phyloP scores from a whole-genome alignment of 2,888 invertebrate species.

The Dusona sp. region DNA sequence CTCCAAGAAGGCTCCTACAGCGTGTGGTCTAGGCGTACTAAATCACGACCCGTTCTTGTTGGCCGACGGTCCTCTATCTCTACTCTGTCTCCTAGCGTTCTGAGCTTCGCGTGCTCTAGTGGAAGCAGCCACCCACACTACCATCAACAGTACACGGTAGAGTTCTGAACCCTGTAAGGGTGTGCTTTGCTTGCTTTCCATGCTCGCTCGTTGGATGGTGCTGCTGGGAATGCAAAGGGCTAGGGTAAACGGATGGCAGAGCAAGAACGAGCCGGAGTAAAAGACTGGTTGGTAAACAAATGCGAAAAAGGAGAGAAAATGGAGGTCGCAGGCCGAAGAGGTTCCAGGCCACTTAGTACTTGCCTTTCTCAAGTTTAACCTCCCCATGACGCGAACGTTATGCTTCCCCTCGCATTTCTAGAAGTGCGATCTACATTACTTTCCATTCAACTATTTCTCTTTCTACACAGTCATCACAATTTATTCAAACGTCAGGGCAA shows the following conservation, averaged over 20 bases:
- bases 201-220: neutral
- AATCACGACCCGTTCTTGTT: conserved; percentile 81
- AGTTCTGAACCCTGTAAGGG: conserved; percentile 43
- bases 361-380: conserved; percentile 18
- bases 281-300: conserved; percentile 32
- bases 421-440: neutral
- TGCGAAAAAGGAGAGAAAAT: conserved; percentile 17
- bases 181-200: conserved; percentile 42
- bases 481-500: neutral
- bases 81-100: conserved; percentile 64
- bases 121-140: conserved; percentile 46
- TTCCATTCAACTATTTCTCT: neutral
- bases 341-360: conserved; percentile 29
- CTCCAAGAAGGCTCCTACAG: conserved; percentile 74
- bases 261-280: conserved; percentile 10
- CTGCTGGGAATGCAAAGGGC: neutral
- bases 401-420: conserved; percentile 3
- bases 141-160: conserved; percentile 34
- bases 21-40: conserved; percentile 78
- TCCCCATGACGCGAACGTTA: conserved; percentile 1
- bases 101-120: conserved; percentile 56
- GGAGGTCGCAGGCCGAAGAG: conserved; percentile 12
- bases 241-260: conserved; percentile 18
- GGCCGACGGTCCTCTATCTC: conserved; percentile 72
- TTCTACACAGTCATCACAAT: neutral